Evolutionary conservation across 2,113 vertebrate species (phyloP).

Genomic region (Lepus americanus): DNA sequence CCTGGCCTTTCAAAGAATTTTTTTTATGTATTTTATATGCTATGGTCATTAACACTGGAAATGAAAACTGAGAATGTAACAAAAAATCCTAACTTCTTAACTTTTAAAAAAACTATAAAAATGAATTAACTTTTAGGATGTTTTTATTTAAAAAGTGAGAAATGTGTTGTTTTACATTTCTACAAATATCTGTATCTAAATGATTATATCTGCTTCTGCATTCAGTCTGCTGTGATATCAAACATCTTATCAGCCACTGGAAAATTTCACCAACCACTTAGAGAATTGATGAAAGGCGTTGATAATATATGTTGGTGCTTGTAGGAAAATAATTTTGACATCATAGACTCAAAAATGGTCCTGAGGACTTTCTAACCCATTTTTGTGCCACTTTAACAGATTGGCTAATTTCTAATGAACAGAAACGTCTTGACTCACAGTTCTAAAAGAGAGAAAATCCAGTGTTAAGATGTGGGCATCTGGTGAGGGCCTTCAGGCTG

Average conservation of each 20-base stretch:
- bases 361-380: neutral
- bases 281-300: neutral
- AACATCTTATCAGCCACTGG: neutral
- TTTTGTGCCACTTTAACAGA: neutral
- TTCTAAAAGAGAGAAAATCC: neutral
- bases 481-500: neutral
- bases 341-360: neutral
- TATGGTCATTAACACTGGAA: neutral
- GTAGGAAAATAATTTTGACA: neutral
- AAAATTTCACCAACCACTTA: conserved; percentile 14
- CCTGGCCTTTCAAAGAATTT: neutral
- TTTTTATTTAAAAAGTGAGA: conserved; percentile 10
- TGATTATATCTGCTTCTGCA: neutral
- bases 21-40: neutral
- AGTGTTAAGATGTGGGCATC: neutral
- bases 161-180: neutral
- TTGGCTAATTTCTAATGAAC: neutral
- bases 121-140: neutral
- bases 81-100: neutral
- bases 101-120: neutral
- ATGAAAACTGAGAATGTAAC: neutral
- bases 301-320: neutral
- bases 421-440: neutral
- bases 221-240: conserved; percentile 9
- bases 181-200: neutral